Evolutionary conservation across 2,797 vertebrate species (phyloP), one percentile per base, ranked within the genome.

Genomic region (Trichosurus vulpecula): DNA sequence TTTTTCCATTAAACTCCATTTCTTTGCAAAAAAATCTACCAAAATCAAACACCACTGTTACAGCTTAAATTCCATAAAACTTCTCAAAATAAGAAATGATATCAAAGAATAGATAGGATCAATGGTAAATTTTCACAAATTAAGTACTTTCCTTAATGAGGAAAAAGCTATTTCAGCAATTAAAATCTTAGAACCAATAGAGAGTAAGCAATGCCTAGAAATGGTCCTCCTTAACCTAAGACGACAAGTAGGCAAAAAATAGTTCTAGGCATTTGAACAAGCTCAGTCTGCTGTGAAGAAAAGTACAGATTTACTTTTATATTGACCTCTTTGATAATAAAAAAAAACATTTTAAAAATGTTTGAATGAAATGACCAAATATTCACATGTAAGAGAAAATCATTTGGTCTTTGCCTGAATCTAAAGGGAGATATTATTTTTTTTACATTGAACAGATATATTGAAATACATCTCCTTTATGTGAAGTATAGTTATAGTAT

Each of bases 71-170:
- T 97, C 95, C 95, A 95, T 97, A 97, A 96, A 98, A 96, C 96
- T 97, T 98, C 14, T 98, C 97, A 95, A 97, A 97, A 94, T 97
- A 94, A 94, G 97, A 98, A 96, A 95, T 94, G 96, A 97, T 98
- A 98, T 97, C 97, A 95, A 97, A 97, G 97, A 97, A 97, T 94
- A 95, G 2, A 93, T 97, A 90, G 94, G 97, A 93, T 95, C 97
- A 97, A 98, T 96, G 97, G 95, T 96, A 97, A 98, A 97, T 98
- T 96, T 98, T 97, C 97, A 97, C 95, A 97, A 95, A 97, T 97
- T 97, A 98, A 95, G 96, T 90, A 87, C 41, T 95, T 96, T 96
- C 92, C 92, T 95, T 93, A 96, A 94, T 93, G 96, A 97, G 92
- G 96, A 90, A 96, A 97, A 96, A 52, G 55, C 93, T 98, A 96